Percentiles rank a stretch among this genome's conserved stretches.
These are phyloP conservation scores for Lordiphosa mommai DNA, from an alignment of 1,140 invertebrate species.

Conservation along the genomic window DNA sequence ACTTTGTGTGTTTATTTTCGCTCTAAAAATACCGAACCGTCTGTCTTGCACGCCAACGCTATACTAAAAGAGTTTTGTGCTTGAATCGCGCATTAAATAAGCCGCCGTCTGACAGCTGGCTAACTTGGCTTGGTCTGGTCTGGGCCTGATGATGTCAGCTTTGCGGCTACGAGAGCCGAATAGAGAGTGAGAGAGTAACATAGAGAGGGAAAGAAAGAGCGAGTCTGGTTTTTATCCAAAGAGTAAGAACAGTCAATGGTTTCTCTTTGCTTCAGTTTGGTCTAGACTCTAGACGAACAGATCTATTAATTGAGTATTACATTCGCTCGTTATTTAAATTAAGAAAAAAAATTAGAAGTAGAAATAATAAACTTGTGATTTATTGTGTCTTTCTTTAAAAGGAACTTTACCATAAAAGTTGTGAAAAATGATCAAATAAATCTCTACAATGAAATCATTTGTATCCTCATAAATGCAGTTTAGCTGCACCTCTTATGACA, in stretches of 20 bases:
- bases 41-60: conserved; percentile 73
- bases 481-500: conserved; percentile 2
- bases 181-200: conserved; percentile 17
- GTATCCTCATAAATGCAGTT: background rate
- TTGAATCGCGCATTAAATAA: conserved; percentile 63
- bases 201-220: background rate
- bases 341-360: background rate
- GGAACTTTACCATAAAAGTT: conserved; percentile 37
- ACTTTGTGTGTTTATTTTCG: conserved; percentile 35
- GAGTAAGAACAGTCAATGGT: background rate
- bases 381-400: conserved; percentile 52
- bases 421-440: conserved; percentile 14
- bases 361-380: conserved; percentile 51
- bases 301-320: too few relatives aligned
- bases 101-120: conserved; percentile 52
- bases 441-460: conserved; percentile 24
- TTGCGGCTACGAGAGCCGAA: conserved; percentile 1
- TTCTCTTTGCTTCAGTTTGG: conserved; percentile 10
- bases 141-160: conserved; percentile 62
- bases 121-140: conserved; percentile 23
- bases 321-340: too few relatives aligned
- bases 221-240: background rate
- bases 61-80: conserved; percentile 74
- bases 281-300: conserved; percentile 2
- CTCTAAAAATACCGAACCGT: conserved; percentile 56